These are phyloP conservation scores for Zaprionus lineosus DNA, from an alignment of 2,888 invertebrate genomes.

Conservation along the genomic window DNA sequence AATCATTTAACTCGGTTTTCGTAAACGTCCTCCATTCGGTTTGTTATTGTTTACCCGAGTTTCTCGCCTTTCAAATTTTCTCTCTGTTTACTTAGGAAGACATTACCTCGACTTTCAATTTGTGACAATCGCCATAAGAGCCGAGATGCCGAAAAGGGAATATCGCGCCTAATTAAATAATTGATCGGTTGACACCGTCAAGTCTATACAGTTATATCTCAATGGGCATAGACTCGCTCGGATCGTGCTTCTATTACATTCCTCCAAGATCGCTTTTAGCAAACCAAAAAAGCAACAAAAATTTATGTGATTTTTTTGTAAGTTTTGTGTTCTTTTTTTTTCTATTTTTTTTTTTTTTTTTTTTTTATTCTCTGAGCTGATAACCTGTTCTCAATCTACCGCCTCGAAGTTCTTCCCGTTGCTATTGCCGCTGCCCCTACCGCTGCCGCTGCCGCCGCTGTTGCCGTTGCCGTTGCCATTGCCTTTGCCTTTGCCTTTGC, in stretches of 20 bases:
- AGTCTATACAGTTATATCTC: no score
- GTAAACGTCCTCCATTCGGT: slow-evolving; percentile 36
- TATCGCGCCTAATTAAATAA: slow-evolving; percentile 69
- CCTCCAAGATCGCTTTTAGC: slow-evolving; percentile 25
- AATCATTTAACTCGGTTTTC: slow-evolving; percentile 1
- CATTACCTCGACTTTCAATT: slow-evolving; percentile 56
- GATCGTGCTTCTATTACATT: no score
- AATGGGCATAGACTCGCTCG: no score
- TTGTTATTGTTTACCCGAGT: slow-evolving; percentile 29
- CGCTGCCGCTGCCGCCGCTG: no score
- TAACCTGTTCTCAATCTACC: slow-evolving; percentile 67
- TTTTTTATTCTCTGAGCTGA: slow-evolving; percentile 45
- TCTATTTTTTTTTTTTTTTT: slow-evolving; percentile 2
- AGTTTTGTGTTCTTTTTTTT: slow-evolving; percentile 7
- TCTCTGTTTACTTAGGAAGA: slow-evolving; percentile 21
- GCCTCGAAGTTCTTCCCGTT: no score
- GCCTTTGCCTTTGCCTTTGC: no score
- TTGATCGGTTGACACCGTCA: slow-evolving; percentile 60
- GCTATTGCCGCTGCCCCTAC: no score
- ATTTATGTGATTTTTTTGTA: slow-evolving; percentile 2
- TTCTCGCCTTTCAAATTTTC: not conserved
- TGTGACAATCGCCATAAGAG: slow-evolving; percentile 34
- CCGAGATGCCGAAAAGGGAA: slow-evolving; percentile 44
- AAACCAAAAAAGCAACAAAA: no score
- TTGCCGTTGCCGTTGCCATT: no score